phyloP scores from a whole-genome alignment of 2,113 vertebrate species.

The Herpailurus yagouaroundi region DNA sequence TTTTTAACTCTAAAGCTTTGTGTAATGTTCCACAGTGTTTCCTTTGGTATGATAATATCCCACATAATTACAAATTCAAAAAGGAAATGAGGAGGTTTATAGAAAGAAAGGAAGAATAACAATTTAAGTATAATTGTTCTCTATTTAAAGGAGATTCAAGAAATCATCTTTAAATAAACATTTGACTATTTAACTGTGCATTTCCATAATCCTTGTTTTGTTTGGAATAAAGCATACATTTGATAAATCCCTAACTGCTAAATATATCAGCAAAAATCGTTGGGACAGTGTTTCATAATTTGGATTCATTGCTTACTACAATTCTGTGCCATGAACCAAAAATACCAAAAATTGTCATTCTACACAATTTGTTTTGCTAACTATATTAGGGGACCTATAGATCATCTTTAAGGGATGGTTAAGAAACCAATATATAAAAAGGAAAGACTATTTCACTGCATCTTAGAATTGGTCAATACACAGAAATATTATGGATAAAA shows the following conservation, averaged over 20 bases:
- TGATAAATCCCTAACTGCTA: background rate
- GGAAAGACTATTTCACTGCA: background rate
- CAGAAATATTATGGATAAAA: background rate
- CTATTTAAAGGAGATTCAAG: conserved; percentile 52
- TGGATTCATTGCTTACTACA: conserved; percentile 31
- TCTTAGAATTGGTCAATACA: background rate
- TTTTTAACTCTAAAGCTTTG: conserved; percentile 29
- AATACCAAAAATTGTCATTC: background rate
- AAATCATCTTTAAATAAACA: conserved; percentile 65
- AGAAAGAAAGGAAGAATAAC: background rate
- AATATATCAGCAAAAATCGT: background rate
- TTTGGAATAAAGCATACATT: conserved; percentile 58
- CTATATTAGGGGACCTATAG: fast-evolving
- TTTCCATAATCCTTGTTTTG: conserved; percentile 67
- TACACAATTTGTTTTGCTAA: background rate
- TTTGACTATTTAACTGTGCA: conserved; percentile 3
- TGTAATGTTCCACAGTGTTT: conserved; percentile 42
- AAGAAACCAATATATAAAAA: background rate
- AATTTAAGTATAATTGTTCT: conserved; percentile 46
- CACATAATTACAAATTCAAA: conserved; percentile 17
- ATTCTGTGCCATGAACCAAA: background rate
- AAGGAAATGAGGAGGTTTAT: conserved; percentile 30
- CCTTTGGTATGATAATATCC: conserved; percentile 5
- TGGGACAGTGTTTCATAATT: background rate
- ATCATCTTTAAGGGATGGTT: background rate